Evolutionary conservation across 2,888 invertebrate genomes (phyloP), one percentile per base, ranked within the genome.

Genomic region (Amiota mariae): DNA sequence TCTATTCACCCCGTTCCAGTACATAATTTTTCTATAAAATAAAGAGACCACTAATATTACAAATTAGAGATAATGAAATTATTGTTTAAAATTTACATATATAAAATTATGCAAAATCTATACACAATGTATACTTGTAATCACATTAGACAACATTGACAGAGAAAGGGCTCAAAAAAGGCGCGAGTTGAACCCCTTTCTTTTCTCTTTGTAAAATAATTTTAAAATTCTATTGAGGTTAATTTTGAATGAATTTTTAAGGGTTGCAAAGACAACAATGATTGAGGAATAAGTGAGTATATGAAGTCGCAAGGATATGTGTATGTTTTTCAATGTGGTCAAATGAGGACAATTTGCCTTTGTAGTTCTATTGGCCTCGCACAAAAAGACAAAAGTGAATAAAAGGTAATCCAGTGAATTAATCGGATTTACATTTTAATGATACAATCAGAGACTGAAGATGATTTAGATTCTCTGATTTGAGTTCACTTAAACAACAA

Each of bases 11-110:
- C n/a, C 1, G 24, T 24, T 24, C 24, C 24, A 24, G 24, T 24
- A 24, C 3, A 24, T 24, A 24, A 57, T 57, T 15, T 15, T 15
- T 66, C 20, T 78, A 81, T 75, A 82, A 78, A 82, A 81, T 75
- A 82, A 78, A 82, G 80, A 84, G 86, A 86, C 88, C 87, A 87
- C 87, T 85, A 88, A 88, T 88, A 88, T 82, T 82, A 80, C 80
- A 82, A 84, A 83, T 84, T 87, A 84, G 82, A 83, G 79, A 72
- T 85, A 87, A 88, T 88, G 85, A 81, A 87, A 88, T 88, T 88
- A 87, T 84, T 87, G 83, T 87, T 87, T 87, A 82, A 82, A 84
- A 81, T 77, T 36, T 36, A n/a, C 6, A 36, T 6, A 36, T 73
- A 75, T 10, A 56, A 70, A 73, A 51, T 74, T 78, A 74, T 77